Conservation (phyloP, 2,113 vertebrate species). For the Silurus asotus region DNA sequence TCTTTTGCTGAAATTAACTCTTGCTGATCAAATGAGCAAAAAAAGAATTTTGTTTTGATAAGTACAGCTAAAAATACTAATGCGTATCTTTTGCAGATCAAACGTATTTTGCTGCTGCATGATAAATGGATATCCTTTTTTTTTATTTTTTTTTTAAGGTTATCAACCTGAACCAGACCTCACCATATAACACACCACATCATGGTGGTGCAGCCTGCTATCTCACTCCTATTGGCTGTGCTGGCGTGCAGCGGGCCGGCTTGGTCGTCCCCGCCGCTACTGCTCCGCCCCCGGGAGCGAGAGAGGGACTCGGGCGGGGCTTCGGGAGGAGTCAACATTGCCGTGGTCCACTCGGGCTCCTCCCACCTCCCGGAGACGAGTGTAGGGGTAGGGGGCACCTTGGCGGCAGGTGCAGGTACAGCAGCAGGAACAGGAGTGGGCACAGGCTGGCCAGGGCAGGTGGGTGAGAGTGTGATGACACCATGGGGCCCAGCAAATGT, state of each 20-base stretch:
- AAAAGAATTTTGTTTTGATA: too few species aligned
- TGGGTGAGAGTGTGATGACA: slow-evolving; percentile 80
- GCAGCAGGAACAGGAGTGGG: slow-evolving; percentile 51
- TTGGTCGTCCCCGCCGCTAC: slow-evolving; percentile 74
- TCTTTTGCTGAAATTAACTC: not conserved
- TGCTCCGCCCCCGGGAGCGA: slow-evolving; percentile 79
- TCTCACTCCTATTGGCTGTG: slow-evolving; percentile 77
- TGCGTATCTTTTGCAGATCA: not conserved
- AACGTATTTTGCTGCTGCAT: not conserved
- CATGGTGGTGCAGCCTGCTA: slow-evolving; percentile 76
- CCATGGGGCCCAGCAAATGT: slow-evolving; percentile 81
- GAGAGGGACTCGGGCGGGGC: slow-evolving; percentile 75
- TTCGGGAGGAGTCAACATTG: slow-evolving; percentile 75
- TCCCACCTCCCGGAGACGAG: slow-evolving; percentile 79
- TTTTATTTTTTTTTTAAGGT: slow-evolving; percentile 54
- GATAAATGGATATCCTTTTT: not conserved
- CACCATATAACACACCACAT: slow-evolving; percentile 56
- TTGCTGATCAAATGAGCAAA: not conserved
- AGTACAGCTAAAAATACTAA: not conserved
- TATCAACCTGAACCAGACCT: slow-evolving; percentile 57
- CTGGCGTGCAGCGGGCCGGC: slow-evolving; percentile 80
- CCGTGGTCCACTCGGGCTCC: slow-evolving; percentile 79
- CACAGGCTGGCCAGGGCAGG: slow-evolving; percentile 67
- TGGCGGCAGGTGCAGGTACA: slow-evolving; percentile 62
- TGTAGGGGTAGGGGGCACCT: slow-evolving; percentile 62